Evolutionary conservation across 2,888 invertebrate species (phyloP), one percentile per base, ranked within the genome.

Genomic region (Nemoura dubitans): DNA sequence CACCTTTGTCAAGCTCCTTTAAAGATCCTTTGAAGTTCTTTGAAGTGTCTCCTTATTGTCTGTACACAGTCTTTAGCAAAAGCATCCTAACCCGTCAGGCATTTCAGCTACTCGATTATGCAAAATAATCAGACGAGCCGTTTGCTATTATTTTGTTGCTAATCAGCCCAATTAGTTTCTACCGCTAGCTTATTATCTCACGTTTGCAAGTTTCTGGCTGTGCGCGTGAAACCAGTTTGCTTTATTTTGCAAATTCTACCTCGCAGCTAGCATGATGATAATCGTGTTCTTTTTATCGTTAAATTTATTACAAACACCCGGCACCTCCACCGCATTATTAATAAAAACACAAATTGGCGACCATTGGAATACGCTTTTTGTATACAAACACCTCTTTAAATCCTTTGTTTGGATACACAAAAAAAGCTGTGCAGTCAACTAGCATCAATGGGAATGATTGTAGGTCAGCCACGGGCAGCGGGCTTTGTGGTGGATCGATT

Each of bases 21-120:
- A 10, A 59, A 16, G 21, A 36, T 36, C 36, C 59, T 59, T 21
- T 59, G 59, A 59, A 59, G 21, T 59, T 14, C 59, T 59, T 59
- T 59, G 59, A 59, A 59, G 59, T 59, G 59, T 59, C 14, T 59
- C 59, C 59, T 59, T 59, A 59, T 59, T 59, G 59, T 59, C 59
- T 59, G 21, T 59, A 21, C 59, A 2, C 21, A 59, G 59, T 59
- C 59, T 59, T 59, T 59, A 59, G 59, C 59, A 21, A 59, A 59
- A 59, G 59, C 59, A 59, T 59, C 59, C 14, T 59, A 59, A 59
- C 59, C 59, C 59, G 59, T 7, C 59, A 21, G 21, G 59, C 59
- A 59, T 59, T 10, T 21, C 21, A 59, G 59, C 59, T 59, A 59
- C 59, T 59, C 59, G 59, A 59, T 59, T 59, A 59, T 59, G 59